These are phyloP conservation scores for Serrognathus titanus DNA, from an alignment of 2,888 invertebrate species.

Conservation along the genomic window DNA sequence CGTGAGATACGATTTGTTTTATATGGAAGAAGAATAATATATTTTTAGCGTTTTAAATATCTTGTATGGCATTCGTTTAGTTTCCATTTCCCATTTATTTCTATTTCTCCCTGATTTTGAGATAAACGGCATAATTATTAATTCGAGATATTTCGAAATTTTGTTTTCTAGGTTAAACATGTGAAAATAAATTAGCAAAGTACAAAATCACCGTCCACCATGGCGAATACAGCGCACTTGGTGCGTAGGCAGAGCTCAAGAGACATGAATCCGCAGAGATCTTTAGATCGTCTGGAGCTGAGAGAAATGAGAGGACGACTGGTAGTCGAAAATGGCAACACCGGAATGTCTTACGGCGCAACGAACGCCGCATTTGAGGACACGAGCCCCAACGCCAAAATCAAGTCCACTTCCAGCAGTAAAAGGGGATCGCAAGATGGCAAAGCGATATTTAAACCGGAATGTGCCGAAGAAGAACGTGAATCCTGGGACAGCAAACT, in stretches of 20 bases:
- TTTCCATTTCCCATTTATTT: too few species aligned
- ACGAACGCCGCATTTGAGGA: slow-evolving; percentile 81
- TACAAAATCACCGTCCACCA: slow-evolving; percentile 37
- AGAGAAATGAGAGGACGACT: slow-evolving; percentile 79
- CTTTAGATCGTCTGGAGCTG: slow-evolving; percentile 81
- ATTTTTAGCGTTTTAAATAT: too few species aligned
- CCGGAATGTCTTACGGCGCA: slow-evolving; percentile 70
- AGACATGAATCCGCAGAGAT: slow-evolving; percentile 74
- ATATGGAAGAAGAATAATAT: too few species aligned
- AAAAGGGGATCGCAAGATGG: slow-evolving; percentile 62
- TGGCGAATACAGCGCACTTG: slow-evolving; percentile 90
- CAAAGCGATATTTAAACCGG: slow-evolving; percentile 63
- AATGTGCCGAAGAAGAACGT: slow-evolving; percentile 68
- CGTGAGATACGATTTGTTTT: too few species aligned
- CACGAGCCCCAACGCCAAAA: slow-evolving; percentile 54
- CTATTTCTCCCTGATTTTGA: too few species aligned
- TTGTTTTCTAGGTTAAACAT: not conserved
- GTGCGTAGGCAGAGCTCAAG: slow-evolving; percentile 85
- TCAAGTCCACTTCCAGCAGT: slow-evolving; percentile 50
- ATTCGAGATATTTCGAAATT: not conserved
- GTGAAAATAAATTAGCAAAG: not conserved
- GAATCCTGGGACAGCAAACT: slow-evolving; percentile 93
- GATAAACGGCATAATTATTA: too few species aligned
- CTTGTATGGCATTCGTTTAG: too few species aligned
- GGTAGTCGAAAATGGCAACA: slow-evolving; percentile 48